Evolutionary conservation across 2,797 vertebrate genomes (phyloP).

Genomic region (Brachyalestes nurse): DNA sequence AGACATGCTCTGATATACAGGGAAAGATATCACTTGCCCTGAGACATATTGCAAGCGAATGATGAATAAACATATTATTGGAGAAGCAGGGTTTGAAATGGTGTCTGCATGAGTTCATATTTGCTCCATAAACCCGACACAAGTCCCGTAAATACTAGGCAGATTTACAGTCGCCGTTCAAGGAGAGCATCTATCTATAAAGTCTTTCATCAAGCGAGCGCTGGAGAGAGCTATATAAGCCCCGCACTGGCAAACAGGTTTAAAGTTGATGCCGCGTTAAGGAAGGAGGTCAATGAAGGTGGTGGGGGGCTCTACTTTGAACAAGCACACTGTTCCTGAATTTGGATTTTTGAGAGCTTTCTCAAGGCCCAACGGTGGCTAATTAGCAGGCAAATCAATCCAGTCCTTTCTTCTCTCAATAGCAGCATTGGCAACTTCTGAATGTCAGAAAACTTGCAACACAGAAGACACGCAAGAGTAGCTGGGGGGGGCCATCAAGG

Average conservation of each 20-base stretch:
- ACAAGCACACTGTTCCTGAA: not conserved
- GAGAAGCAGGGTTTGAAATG: slow-evolving; percentile 67
- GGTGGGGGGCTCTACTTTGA: not conserved
- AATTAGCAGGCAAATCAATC: slow-evolving; percentile 22
- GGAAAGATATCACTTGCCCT: slow-evolving; percentile 63
- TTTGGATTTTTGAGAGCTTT: not conserved
- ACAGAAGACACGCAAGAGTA: not conserved
- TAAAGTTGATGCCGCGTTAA: not conserved
- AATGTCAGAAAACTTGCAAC: not conserved
- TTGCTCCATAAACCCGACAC: slow-evolving; percentile 73
- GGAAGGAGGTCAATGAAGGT: slow-evolving; percentile 31
- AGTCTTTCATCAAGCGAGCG: slow-evolving; percentile 36
- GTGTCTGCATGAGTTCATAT: slow-evolving; percentile 69
- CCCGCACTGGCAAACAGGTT: slow-evolving; percentile 22
- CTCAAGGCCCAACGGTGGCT: slow-evolving; percentile 7
- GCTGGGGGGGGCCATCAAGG: not conserved
- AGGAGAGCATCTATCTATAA: slow-evolving; percentile 44
- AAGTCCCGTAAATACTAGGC: slow-evolving; percentile 66
- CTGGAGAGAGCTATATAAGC: slow-evolving; percentile 21
- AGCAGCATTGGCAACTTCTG: slow-evolving; percentile 2
- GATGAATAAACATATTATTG: slow-evolving; percentile 73
- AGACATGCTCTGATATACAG: slow-evolving; percentile 64
- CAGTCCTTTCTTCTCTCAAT: not conserved
- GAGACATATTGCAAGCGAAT: slow-evolving; percentile 62
- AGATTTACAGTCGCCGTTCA: slow-evolving; percentile 61